Evolutionary conservation across 2,888 invertebrate species (phyloP), one percentile per base, ranked within the genome.

Genomic region (Girardia tigrina): DNA sequence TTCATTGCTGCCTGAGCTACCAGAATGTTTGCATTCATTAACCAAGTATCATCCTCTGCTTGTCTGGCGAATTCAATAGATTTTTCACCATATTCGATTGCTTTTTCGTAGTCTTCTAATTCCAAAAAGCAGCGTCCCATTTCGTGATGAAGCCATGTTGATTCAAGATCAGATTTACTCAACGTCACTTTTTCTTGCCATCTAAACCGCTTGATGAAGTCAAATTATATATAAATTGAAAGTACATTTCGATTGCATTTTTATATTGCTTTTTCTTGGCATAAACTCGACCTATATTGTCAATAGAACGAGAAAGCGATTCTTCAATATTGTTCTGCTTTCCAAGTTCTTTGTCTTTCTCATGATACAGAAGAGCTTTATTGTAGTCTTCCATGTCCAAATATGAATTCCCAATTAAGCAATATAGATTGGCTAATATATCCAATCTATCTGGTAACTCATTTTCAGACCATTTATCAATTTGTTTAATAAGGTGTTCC

Each of bases 141-240:
- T 79, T 85, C 85, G 79, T 86, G 85, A 78, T 81, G 83, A n/a
- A 85, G 78, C 83, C 85, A 85, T 0, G 85, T 83, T 70, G 81
- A 81, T 78, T 85, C 85, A 36, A 85, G 77, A 0, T 83, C 79
- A 27, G 83, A 81, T 79, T 83, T 82, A 73, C 82, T 82, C 75
- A 82, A 78, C 1, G 84, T 82, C 28, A 85, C 77, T 76, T 85
- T 83, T 73, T 81, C 79, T 79, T 82, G 82, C 84, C 84, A 84
- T 16, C 83, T 83, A 78, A 6, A 56, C 2, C n/a, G 20, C n/a
- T 26, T 73, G 4, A 74, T 72, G 74, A 75, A 72, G 6, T 14
- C 4, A 26, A 72, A 4, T 71, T 26, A 8, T 2, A 6, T 77
- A 12, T 77, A 6, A 12, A 29, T 16, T 77, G 2, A 2, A 23